Evolutionary conservation across 2,888 invertebrate genomes (phyloP), one percentile per base, ranked within the genome.

Genomic region (Icerya purchasi): DNA sequence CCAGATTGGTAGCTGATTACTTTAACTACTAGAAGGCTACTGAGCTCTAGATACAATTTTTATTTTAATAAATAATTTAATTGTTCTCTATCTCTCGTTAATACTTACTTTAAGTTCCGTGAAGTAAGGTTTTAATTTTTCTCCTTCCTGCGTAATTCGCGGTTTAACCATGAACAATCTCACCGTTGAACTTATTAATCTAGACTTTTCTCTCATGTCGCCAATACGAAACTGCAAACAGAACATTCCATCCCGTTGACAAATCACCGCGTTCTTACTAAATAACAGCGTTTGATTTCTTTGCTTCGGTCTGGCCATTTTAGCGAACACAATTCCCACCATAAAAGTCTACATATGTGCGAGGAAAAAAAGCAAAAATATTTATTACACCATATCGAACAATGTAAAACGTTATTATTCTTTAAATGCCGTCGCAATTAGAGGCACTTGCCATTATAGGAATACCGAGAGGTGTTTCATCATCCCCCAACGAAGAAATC

Each of bases 221-320:
- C 93, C 94, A 0, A 96, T 89, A 36, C 94, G 78, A 69, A 94
- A 92, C 80, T 91, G 83, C 25, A 96, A 75, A 68, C 87, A 86
- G 8, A 93, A 74, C 61, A 81, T 78, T 1, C 88, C 86, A 70
- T 96, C 89, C 58, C 92, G 77, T 68, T 88, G 81, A 67, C 87
- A 87, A 59, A 96, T 80, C 1, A 92, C 86, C 0, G 91, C 87
- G 68, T 87, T 80, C 67, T 84, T 83, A 60, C 92, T 92, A 71
- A 96, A 97, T 61, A 96, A 77, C 57, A 97, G 77, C 0, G 96
- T 97, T 72, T 93, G 90, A 0, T 92, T 88, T 61, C 96, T 78
- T 64, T 90, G 86, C 72, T 93, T 93, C 0, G 96, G 93, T 51
- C 96, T 77, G 0, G 93, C 91, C 75, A 97, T 81, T 73, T 97